phyloP scores from a whole-genome alignment of 2,797 vertebrate species.

The Chelidonichthys spinosus region DNA sequence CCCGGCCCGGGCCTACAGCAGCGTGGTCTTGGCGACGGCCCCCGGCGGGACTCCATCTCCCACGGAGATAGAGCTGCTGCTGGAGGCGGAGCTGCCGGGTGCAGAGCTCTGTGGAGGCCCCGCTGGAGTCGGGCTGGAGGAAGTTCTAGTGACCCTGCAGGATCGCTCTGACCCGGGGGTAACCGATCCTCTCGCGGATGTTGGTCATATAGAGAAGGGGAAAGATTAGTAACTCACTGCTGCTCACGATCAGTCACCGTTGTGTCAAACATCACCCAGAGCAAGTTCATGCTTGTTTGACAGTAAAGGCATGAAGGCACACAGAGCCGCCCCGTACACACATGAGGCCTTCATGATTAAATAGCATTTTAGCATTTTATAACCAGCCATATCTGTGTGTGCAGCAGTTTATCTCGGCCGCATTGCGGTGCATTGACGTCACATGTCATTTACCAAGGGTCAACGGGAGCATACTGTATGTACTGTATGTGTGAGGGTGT shows the following conservation, averaged over 20 bases:
- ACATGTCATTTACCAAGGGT: conserved; percentile 38
- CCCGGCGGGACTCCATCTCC: no score
- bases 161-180: no score
- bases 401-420: conserved; percentile 1
- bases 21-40: neutral
- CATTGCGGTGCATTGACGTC: conserved; percentile 5
- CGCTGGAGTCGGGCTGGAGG: no score
- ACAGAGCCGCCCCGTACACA: conserved; percentile 14
- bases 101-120: no score
- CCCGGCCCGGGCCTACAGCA: accelerated
- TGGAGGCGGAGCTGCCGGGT: no score
- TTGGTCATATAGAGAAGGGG: neutral
- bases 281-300: conserved; percentile 1
- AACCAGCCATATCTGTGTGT: conserved; percentile 7
- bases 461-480: conserved; percentile 24
- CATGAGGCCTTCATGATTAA: neutral
- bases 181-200: no score
- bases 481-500: conserved; percentile 24
- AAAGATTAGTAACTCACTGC: neutral
- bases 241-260: neutral
- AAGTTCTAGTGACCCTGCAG: no score
- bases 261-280: conserved; percentile 9
- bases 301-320: neutral
- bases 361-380: neutral
- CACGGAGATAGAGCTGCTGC: no score